A percentile compares a stretch with the other conserved stretches of the same genome.
Evolutionary conservation across 2,113 vertebrate genomes (phyloP).

Genomic region (Pontoporia blainvillei): DNA sequence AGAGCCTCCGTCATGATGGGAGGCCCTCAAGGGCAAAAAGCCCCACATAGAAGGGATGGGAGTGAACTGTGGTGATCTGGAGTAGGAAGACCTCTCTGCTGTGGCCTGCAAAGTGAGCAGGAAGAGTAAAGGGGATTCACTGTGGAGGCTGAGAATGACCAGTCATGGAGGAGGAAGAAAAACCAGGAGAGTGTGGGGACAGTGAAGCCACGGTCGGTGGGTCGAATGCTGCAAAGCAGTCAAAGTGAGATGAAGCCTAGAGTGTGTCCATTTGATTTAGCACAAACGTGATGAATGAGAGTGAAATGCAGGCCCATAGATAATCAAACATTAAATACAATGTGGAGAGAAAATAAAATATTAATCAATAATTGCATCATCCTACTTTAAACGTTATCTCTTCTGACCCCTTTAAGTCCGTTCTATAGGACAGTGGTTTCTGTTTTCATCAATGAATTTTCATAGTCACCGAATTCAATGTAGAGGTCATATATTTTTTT

Average conservation of each 20-base stretch:
- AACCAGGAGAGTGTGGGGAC: background rate
- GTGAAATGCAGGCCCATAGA: background rate
- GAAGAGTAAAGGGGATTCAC: background rate
- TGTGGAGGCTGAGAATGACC: accelerated
- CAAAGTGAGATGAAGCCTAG: background rate
- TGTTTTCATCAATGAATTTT: background rate
- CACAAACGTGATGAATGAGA: background rate
- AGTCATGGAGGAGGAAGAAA: background rate
- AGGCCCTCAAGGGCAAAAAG: background rate
- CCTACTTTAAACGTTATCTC: background rate
- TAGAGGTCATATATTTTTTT: background rate
- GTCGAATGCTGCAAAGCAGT: no score
- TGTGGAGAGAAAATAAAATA: background rate
- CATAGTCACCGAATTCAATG: background rate
- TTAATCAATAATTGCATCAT: background rate
- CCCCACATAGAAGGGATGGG: background rate
- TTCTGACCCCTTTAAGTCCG: background rate
- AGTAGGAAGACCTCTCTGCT: background rate
- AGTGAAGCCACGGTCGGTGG: background rate
- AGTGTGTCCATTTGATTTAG: background rate
- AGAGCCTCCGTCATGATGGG: background rate
- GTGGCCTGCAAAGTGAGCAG: background rate
- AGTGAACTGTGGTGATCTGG: background rate
- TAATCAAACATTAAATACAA: background rate
- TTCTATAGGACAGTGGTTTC: background rate